phyloP scores from a whole-genome alignment of 2,888 invertebrate species.

The Cephus pygmeus region DNA sequence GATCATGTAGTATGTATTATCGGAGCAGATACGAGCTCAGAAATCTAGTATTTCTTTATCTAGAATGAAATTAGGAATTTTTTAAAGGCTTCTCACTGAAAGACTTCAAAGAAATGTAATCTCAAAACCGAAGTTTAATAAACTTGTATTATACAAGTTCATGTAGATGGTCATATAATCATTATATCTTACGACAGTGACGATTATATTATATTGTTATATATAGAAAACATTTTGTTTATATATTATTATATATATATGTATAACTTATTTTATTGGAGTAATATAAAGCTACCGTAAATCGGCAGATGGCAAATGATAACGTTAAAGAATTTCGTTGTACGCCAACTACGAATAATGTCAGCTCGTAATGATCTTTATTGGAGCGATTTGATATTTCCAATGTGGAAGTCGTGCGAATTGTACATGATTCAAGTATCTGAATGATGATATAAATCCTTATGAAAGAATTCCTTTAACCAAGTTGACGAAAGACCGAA shows the following conservation, averaged over 20 bases:
- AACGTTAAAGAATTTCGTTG: slow-evolving; percentile 23
- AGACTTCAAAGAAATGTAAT: too few relatives aligned
- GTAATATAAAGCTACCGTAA: slow-evolving; percentile 42
- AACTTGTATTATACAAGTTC: slow-evolving; percentile 24
- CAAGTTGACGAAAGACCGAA: neutral
- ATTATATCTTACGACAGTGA: slow-evolving; percentile 35
- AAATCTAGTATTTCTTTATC: neutral
- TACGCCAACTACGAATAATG: neutral
- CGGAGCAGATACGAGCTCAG: neutral
- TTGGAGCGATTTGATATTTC: neutral
- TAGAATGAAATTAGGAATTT: neutral
- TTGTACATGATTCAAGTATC: neutral
- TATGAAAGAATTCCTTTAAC: neutral
- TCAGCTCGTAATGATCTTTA: neutral
- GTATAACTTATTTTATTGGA: slow-evolving; percentile 32
- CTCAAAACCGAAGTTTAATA: too few relatives aligned
- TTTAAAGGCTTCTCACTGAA: too few relatives aligned
- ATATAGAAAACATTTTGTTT: slow-evolving; percentile 44
- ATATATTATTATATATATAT: slow-evolving; percentile 37
- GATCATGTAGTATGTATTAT: neutral
- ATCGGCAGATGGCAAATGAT: slow-evolving; percentile 41
- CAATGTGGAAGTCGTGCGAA: neutral
- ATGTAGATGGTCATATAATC: slow-evolving; percentile 29
- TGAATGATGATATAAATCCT: neutral
- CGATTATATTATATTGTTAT: slow-evolving; percentile 28